phyloP scores from a whole-genome alignment of 2,888 invertebrate genomes.

The Teleogryllus oceanicus region DNA sequence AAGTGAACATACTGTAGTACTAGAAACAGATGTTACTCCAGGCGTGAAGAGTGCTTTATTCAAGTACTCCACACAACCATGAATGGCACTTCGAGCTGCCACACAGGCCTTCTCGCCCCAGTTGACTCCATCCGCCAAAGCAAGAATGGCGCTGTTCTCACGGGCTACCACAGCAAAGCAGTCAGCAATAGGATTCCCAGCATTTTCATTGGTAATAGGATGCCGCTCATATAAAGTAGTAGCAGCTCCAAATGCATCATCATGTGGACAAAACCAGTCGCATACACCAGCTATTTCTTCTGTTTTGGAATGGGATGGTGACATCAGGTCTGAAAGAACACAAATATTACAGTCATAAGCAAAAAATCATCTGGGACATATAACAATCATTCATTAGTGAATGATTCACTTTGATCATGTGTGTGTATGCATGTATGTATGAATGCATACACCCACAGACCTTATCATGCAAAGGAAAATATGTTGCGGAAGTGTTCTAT shows the following conservation, averaged over 20 bases:
- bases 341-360: neutral
- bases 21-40: slow-evolving; percentile 40
- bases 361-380: neutral
- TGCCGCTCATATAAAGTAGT: slow-evolving; percentile 81
- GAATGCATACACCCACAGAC: no score
- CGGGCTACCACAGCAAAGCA: slow-evolving; percentile 73
- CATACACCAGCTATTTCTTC: slow-evolving; percentile 50
- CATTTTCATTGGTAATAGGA: slow-evolving; percentile 65
- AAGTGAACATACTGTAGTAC: slow-evolving; percentile 47
- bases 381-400: neutral
- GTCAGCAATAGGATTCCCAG: slow-evolving; percentile 84
- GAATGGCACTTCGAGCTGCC: slow-evolving; percentile 81
- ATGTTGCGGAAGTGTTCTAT: no score
- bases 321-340: neutral
- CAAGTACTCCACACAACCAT: slow-evolving; percentile 78
- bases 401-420: neutral
- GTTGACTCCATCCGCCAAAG: slow-evolving; percentile 85
- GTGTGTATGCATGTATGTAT: no score
- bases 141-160: slow-evolving; percentile 71
- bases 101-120: slow-evolving; percentile 85
- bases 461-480: no score
- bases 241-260: slow-evolving; percentile 64
- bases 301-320: neutral
- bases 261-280: slow-evolving; percentile 58
- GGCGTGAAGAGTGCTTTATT: slow-evolving; percentile 64